Evolutionary conservation across 1,140 invertebrate genomes (phyloP), one percentile per base, ranked within the genome.

Genomic region (Diploscapter pachys): DNA sequence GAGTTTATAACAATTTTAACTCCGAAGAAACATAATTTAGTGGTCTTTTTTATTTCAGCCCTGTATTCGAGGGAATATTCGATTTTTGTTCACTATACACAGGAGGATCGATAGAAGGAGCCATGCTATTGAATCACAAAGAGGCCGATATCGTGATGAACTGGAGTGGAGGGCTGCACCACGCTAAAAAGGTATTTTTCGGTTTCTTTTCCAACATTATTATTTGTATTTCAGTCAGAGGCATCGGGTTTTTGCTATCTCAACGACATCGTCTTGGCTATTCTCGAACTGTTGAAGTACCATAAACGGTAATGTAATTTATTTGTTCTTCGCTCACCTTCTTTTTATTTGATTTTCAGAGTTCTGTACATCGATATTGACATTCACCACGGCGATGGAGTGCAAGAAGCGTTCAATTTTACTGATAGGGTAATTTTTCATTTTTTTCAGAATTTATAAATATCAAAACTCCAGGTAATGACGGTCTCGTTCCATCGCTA

Each of bases 341-440:
- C 9, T 73, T 66, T 62, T 97, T 95, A 86, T 95, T 95, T 85
- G 63, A 92, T 97, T 87, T 91, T 94, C 2, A 88, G 97, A 79
- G 96, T 99, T 8, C 87, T 99, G 9, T 99, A 99, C 82, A 97
- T 99, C 74, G 97, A 99, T 84, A 99, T 99, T 79, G 97, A 99
- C 84, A 97, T 99, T 6, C 97, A 99, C 87, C 97, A 99, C 87
- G 96, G 96, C 0, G 96, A 99, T 88, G 96, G 96, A 2, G 96
- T 99, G 0, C 95, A 99, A 87, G 96, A 99, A 88, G 96, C 96
- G 0, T 99, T 99, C 88, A 98, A 99, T 85, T 88, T 97, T 2
- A 98, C 96, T 0, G 96, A 99, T 87, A 88, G 96, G 64, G 75
- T 72, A 69, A 70, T 50, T 49, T n/a, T 50, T 11, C 64, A 11